phyloP scores from a whole-genome alignment of 2,113 vertebrate species.

The Mus musculus region DNA sequence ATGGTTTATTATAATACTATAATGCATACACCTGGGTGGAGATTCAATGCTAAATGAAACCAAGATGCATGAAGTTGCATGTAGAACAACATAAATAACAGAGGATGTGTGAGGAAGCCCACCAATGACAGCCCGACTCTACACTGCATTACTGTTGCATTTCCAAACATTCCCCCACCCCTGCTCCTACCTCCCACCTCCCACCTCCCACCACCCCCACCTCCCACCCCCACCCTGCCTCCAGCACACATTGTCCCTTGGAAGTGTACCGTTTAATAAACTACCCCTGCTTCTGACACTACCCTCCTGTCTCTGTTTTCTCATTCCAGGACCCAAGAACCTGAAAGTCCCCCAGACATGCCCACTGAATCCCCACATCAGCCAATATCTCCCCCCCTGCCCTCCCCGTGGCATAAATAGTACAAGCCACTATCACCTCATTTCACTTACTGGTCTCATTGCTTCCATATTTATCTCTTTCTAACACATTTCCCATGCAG shows the following conservation, averaged over 20 bases:
- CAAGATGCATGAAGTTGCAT: not conserved
- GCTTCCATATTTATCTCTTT: slow-evolving; percentile 9
- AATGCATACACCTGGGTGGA: not conserved
- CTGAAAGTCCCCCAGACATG: not conserved
- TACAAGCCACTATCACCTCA: not conserved
- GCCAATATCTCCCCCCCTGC: not conserved
- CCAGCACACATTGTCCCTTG: not conserved
- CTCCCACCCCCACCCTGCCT: not conserved
- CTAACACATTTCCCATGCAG: slow-evolving; percentile 24
- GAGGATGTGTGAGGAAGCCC: not conserved
- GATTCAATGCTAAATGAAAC: not conserved
- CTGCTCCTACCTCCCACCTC: too few relatives aligned
- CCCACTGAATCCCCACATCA: not conserved
- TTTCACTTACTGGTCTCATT: not conserved
- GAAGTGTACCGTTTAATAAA: not conserved
- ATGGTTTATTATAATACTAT: not conserved
- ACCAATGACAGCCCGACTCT: not conserved
- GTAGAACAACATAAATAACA: not conserved
- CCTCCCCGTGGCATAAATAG: not conserved
- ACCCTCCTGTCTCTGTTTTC: not conserved
- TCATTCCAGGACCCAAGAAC: not conserved
- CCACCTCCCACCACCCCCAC: too few relatives aligned
- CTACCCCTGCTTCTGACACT: not conserved
- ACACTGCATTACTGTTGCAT: not conserved
- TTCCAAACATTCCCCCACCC: not conserved